Evolutionary conservation across 2,888 invertebrate genomes (phyloP), one percentile per base, ranked within the genome.

Genomic region (Tineola bisselliella): DNA sequence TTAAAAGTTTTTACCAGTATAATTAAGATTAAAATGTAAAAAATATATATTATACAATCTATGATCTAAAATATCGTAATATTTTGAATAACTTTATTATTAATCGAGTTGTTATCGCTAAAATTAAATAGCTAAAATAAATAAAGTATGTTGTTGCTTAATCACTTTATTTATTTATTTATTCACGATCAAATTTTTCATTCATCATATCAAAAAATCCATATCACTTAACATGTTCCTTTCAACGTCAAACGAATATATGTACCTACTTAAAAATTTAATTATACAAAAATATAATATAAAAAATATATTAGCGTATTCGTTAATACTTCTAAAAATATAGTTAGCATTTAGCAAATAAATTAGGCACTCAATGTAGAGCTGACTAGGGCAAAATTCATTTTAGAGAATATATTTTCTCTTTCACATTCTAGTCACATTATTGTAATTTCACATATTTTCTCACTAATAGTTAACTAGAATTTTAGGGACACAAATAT

Each of bases 261-360:
- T 54, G 6, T 54, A 54, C 8, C 12, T 52, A 52, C 19, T 17
- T 15, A 52, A 52, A 52, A 44, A 44, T 10, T 10, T 6, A 17
- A 48, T 48, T 15, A n/a, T 48, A 15, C 43, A 43, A 43, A 8
- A 43, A n/a, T 43, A 43, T 43, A 13, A 43, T 43, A 43, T 6
- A 3, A 3, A 43, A 43, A 13, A 3, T 43, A 6, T n/a, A 43
- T 25, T 56, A 56, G 56, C 1, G 19, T 56, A 56, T n/a, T 48
- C 19, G n/a, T 76, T 74, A 70, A 76, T 77, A 81, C 77, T 69
- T 69, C 73, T 70, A 66, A 71, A 65, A 69, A 75, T 68, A 74
- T 84, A 84, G 84, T 74, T 75, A 75, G 84, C 84, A 84, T 84
- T 75, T 81, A 79, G 80, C 68, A 68, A 69, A 61, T 6, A 25